These are phyloP conservation scores for Meloidogyne chitwoodi DNA, from an alignment of 1,140 invertebrate genomes.

Conservation along the genomic window DNA sequence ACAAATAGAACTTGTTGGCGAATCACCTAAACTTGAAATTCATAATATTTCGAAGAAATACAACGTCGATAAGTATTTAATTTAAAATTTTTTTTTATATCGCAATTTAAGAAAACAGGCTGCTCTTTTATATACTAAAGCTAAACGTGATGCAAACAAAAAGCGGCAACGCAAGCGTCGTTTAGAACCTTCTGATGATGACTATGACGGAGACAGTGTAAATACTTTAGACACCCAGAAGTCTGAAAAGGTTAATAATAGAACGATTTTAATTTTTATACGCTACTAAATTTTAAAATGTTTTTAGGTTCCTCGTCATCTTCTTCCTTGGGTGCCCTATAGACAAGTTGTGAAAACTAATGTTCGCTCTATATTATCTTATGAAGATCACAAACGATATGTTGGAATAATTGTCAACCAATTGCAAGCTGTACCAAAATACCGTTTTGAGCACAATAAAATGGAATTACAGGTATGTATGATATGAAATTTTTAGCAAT, in stretches of 20 bases:
- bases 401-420: constrained; percentile 5
- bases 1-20: background rate
- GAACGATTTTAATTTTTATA: background rate
- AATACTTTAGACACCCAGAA: background rate
- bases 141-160: background rate
- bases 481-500: too few species aligned
- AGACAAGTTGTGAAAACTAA: background rate
- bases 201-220: background rate
- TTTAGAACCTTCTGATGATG: background rate
- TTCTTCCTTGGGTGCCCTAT: constrained; percentile 4
- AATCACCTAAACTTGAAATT: background rate
- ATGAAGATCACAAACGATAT: constrained; percentile 1
- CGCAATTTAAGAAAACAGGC: background rate
- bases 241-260: constrained; percentile 1
- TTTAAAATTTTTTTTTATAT: background rate
- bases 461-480: background rate
- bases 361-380: background rate
- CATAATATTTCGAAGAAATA: background rate
- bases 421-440: background rate
- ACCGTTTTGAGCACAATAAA: background rate
- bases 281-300: background rate
- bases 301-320: background rate
- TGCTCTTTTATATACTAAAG: background rate
- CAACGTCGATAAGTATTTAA: background rate
- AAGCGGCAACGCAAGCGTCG: background rate